Conservation (phyloP, 2,113 vertebrate species). For the Sylvilagus bachmani region DNA sequence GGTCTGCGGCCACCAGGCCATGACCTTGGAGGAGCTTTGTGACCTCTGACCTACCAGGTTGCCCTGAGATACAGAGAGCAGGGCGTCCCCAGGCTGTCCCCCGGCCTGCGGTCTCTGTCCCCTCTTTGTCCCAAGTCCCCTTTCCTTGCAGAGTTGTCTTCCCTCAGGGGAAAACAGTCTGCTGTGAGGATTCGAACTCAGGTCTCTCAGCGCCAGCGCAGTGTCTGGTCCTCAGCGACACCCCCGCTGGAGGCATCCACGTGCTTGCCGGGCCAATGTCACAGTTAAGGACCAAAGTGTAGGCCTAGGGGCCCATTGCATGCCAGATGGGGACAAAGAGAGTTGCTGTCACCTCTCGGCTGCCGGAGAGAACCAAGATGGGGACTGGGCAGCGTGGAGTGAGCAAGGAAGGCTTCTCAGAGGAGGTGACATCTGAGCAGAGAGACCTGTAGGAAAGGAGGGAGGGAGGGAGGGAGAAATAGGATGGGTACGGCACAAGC, state of each 20-base stretch:
- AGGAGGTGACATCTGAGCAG: neutral
- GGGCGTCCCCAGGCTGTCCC: too few species aligned
- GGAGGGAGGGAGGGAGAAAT: too few species aligned
- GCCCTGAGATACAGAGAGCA: neutral
- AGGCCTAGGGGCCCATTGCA: neutral
- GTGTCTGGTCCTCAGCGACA: neutral
- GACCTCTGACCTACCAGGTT: neutral
- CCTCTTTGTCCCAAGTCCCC: neutral
- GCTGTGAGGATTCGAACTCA: neutral
- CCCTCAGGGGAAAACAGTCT: too few species aligned
- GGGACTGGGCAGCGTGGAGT: neutral
- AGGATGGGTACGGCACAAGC: accelerated
- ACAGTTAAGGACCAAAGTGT: too few species aligned
- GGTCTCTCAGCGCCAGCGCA: neutral
- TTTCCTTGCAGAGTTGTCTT: neutral
- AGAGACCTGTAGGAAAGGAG: neutral
- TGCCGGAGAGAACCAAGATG: neutral
- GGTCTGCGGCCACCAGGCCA: neutral
- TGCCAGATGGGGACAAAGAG: neutral
- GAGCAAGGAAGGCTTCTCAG: neutral
- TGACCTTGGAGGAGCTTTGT: neutral
- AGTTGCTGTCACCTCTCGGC: too few species aligned
- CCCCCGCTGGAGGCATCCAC: too few species aligned
- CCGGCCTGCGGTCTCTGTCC: too few species aligned
- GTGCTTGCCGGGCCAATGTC: too few species aligned